These are phyloP conservation scores for Cebus imitator DNA, from an alignment of 2,113 vertebrate genomes.

Conservation along the genomic window DNA sequence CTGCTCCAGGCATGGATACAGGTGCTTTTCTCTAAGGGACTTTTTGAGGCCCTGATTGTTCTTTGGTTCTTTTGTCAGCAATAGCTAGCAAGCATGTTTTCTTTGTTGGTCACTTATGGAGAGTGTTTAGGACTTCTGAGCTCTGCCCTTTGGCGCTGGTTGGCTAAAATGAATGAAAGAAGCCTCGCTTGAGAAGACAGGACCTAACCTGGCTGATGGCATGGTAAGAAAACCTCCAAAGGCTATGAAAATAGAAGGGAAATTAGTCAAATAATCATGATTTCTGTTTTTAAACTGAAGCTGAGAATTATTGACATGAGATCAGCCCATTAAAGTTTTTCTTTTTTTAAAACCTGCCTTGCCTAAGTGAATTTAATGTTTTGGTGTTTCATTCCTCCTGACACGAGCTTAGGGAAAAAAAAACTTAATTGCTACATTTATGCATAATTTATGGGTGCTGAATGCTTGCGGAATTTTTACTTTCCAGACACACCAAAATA, in stretches of 20 bases:
- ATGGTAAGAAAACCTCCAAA: not conserved
- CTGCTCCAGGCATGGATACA: not conserved
- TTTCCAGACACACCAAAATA: slow-evolving; percentile 71
- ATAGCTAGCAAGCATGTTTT: not conserved
- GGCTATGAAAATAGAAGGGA: slow-evolving; percentile 31
- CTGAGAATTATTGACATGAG: slow-evolving; percentile 62
- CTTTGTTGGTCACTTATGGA: not conserved
- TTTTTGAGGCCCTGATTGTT: not conserved
- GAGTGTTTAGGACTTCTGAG: not conserved
- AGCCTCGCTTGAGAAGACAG: not conserved
- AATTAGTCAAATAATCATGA: slow-evolving; percentile 41
- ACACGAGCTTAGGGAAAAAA: slow-evolving; percentile 71
- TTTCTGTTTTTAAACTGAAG: slow-evolving; percentile 65
- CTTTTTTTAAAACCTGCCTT: slow-evolving; percentile 65
- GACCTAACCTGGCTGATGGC: not conserved
- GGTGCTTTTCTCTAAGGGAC: not conserved
- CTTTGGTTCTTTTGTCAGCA: not conserved
- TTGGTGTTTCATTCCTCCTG: slow-evolving; percentile 56
- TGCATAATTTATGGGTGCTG: slow-evolving; percentile 69
- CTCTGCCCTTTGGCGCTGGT: not conserved
- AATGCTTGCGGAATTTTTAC: slow-evolving; percentile 64
- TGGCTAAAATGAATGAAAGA: not conserved
- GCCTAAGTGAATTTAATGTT: slow-evolving; percentile 74
- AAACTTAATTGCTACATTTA: slow-evolving; percentile 79
- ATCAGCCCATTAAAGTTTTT: slow-evolving; percentile 73